phyloP scores from a whole-genome alignment of 2,797 vertebrate genomes.

The Acrossocheilus wenchowensis region DNA sequence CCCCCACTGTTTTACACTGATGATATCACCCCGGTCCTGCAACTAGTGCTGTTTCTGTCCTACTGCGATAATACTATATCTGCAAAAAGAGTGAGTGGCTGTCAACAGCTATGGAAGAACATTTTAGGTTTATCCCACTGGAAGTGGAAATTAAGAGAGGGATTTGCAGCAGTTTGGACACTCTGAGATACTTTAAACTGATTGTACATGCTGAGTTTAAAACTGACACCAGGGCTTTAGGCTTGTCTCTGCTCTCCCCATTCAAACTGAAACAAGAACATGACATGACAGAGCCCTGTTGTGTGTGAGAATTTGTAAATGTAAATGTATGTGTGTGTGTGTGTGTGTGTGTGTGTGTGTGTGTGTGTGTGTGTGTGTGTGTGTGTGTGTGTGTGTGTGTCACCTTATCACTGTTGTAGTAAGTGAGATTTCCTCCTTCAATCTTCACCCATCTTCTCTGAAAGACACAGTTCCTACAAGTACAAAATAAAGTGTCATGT shows the following conservation, averaged over 20 bases:
- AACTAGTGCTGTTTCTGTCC: background rate
- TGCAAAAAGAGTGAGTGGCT: constrained; percentile 28
- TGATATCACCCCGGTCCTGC: background rate
- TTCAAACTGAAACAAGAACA: background rate
- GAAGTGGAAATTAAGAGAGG: constrained; percentile 17
- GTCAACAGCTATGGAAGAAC: background rate
- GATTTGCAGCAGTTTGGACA: constrained; percentile 10
- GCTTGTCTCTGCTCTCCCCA: background rate
- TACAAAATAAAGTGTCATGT: constrained; percentile 21
- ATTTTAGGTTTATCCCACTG: constrained; percentile 4
- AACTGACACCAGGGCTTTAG: background rate
- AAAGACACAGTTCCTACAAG: constrained; percentile 88
- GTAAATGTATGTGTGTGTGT: constrained; percentile 21
- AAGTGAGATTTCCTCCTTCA: constrained; percentile 88
- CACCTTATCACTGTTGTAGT: constrained; percentile 96
- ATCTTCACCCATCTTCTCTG: constrained; percentile 95
- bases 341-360: constrained; percentile 39
- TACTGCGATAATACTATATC: constrained; percentile 14
- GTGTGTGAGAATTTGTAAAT: background rate
- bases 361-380: constrained; percentile 17
- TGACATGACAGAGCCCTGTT: background rate
- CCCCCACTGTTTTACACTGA: constrained; percentile 8
- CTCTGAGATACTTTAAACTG: constrained; percentile 6
- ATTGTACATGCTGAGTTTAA: background rate
- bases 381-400: constrained; percentile 6